Evolutionary conservation across 2,797 vertebrate genomes (phyloP), one percentile per base, ranked within the genome.

Genomic region (Chelon labrosus): DNA sequence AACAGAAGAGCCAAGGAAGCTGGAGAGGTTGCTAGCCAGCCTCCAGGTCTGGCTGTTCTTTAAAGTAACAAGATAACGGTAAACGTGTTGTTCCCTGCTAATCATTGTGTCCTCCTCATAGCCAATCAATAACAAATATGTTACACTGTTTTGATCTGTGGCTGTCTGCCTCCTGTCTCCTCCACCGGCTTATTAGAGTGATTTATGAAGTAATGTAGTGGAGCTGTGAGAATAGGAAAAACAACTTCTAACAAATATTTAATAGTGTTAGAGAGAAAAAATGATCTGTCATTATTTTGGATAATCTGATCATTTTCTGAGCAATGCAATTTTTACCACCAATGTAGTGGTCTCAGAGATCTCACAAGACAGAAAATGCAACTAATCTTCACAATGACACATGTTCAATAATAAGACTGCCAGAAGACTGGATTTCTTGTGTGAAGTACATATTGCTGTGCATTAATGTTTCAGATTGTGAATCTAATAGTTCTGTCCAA

Each of bases 91-190:
- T 72, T 11, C 22, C 10, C 2, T 16, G 16, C 49, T 59, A 65
- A 70, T 50, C 39, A 25, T 8, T 47, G 25, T 37, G 10, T 42
- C 70, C 22, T 53, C 51, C 35, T 56, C 7, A 11, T 0, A 25
- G 3, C 9, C 37, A 54, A 46, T 77, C 46, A 73, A 58, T 77
- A 51, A 35, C 14, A 54, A 73, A 57, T 12, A 52, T 20, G 61
- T 63, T 47, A 39, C 25, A 41, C 53, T 0, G 2, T 59, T 73
- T 56, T 41, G 20, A 66, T 60, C 19, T 42, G 20, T 44, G 37
- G 46, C 11, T 7, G 10, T 53, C 11, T 14, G 19, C 10, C 1
- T 53, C 37, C 12, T 49, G 12, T 47, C 12, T 72, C 35, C 38
- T 35, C 2, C 41, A 14, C 16, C n/a, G 27, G 27, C 13, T 44